These are phyloP conservation scores for Paratilapia polleni DNA, from an alignment of 2,113 vertebrate genomes.

Conservation along the genomic window DNA sequence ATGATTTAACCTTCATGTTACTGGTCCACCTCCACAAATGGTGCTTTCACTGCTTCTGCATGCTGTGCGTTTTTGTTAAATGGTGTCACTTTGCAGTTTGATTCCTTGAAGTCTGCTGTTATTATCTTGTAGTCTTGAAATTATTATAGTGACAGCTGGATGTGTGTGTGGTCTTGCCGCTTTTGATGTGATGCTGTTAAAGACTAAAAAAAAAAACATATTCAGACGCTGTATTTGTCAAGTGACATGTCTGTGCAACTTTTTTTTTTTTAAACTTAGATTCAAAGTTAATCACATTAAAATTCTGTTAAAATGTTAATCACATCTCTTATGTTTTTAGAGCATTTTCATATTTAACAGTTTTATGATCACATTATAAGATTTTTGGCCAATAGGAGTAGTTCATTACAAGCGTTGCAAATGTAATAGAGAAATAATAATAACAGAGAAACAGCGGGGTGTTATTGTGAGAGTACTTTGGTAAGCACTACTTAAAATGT, in stretches of 20 bases:
- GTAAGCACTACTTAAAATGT: constrained; percentile 1
- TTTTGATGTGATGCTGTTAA: background rate
- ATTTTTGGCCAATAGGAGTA: background rate
- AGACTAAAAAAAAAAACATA: background rate
- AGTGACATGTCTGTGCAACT: background rate
- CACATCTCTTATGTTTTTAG: background rate
- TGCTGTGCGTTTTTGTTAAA: background rate
- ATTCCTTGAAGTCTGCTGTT: constrained; percentile 21
- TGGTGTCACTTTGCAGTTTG: background rate
- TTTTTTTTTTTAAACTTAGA: background rate
- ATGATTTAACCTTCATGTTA: constrained; percentile 37
- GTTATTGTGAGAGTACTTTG: background rate
- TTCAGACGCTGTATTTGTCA: background rate
- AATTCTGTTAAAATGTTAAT: background rate
- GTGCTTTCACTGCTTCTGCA: constrained; percentile 3
- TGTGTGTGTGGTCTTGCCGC: background rate
- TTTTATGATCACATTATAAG: background rate
- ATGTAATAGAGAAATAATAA: background rate
- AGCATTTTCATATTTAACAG: background rate
- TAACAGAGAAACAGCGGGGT: background rate
- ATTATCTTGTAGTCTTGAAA: background rate
- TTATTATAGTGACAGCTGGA: constrained; percentile 2
- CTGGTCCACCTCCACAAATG: constrained; percentile 26
- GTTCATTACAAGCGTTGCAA: background rate
- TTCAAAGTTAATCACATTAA: background rate